These are phyloP conservation scores for Microtus ochrogaster DNA, from an alignment of 2,113 vertebrate genomes.

Conservation along the genomic window DNA sequence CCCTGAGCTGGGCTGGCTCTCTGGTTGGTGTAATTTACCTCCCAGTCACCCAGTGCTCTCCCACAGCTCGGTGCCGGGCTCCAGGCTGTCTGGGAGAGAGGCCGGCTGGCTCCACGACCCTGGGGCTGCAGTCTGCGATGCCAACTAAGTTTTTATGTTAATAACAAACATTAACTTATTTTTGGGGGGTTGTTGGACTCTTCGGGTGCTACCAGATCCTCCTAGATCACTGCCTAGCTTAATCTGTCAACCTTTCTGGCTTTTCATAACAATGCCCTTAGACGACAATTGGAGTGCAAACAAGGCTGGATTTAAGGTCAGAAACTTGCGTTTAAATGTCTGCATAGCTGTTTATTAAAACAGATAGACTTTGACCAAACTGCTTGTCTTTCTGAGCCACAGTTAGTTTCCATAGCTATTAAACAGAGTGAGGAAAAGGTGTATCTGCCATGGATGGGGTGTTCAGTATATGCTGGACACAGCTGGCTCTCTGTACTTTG, in stretches of 20 bases:
- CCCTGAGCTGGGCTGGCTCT: slow-evolving; percentile 1
- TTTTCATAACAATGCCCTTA: slow-evolving; percentile 62
- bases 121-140: neutral
- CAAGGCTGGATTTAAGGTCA: slow-evolving; percentile 55
- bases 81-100: slow-evolving; percentile 78
- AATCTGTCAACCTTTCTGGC: slow-evolving; percentile 71
- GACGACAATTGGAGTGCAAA: slow-evolving; percentile 51
- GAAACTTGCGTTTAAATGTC: slow-evolving; percentile 50
- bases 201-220: slow-evolving; percentile 19
- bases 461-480: neutral
- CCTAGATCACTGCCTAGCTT: slow-evolving; percentile 1
- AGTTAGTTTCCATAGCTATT: slow-evolving; percentile 56
- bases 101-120: slow-evolving; percentile 69
- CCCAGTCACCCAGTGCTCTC: slow-evolving; percentile 24
- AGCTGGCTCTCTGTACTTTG: neutral
- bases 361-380: slow-evolving; percentile 47
- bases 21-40: slow-evolving; percentile 70
- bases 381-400: slow-evolving; percentile 25
- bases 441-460: neutral
- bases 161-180: slow-evolving; percentile 74
- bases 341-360: slow-evolving; percentile 64
- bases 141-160: slow-evolving; percentile 64
- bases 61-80: neutral
- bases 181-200: slow-evolving; percentile 57
- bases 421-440: slow-evolving; percentile 9